Conservation (phyloP, 2,888 invertebrate genomes). For the Branchipolynoe longqiensis region DNA sequence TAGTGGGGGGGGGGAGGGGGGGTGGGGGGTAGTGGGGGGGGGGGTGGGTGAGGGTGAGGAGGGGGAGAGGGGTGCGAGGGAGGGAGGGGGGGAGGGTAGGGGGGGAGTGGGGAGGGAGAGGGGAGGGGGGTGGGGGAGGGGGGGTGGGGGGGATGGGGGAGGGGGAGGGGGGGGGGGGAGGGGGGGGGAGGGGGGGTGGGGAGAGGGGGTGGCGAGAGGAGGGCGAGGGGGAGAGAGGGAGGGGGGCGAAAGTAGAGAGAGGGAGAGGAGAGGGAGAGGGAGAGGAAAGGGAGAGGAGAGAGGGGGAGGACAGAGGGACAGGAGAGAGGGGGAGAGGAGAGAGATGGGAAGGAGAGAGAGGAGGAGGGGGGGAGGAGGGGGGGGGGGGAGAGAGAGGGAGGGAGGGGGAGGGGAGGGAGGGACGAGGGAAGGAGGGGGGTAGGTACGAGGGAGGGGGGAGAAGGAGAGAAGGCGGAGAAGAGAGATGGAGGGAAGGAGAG, state of each 20-base stretch:
- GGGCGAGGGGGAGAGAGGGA: background rate
- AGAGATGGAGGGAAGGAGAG: background rate
- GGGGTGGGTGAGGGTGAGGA: background rate
- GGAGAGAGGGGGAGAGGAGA: background rate
- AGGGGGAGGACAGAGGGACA: background rate
- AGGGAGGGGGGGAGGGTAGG: no score
- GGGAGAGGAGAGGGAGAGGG: background rate
- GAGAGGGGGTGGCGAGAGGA: background rate
- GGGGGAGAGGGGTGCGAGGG: background rate
- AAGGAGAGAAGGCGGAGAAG: background rate
- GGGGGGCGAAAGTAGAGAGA: background rate
- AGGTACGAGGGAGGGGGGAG: background rate
- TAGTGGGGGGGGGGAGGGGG: background rate
- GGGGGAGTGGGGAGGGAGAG: no score
- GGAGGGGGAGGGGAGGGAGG: background rate
- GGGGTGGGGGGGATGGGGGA: no score
- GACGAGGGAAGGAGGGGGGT: background rate
- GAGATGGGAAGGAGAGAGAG: background rate
- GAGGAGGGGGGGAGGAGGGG: background rate
- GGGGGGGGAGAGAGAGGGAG: background rate
- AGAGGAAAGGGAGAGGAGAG: background rate
- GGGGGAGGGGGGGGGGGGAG: background rate
- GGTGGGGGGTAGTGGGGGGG: background rate
- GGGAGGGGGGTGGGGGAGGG: no score
- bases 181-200: background rate